Conservation (phyloP, 2,888 invertebrate genomes). For the Cantharis rustica region DNA sequence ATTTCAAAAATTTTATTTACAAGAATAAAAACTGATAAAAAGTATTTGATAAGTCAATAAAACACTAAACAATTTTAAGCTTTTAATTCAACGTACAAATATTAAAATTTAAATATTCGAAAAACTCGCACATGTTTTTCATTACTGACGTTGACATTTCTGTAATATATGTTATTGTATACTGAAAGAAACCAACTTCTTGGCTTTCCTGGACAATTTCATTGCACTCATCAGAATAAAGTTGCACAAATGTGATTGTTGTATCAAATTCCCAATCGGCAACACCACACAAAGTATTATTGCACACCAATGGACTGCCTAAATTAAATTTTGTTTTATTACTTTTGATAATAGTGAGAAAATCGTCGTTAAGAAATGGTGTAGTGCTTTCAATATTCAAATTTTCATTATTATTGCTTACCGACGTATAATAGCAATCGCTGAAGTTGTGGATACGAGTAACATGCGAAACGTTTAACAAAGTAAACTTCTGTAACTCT, state of each 20-base stretch:
- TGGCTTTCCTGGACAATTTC: background rate
- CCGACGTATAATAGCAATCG: conserved; percentile 19
- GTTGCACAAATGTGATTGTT: background rate
- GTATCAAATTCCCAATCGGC: conserved; percentile 9
- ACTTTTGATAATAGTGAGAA: conserved; percentile 13
- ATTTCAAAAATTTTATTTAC: no score
- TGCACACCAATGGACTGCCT: conserved; percentile 26
- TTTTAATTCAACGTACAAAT: background rate
- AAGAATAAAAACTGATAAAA: no score
- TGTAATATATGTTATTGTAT: background rate
- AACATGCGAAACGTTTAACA: background rate
- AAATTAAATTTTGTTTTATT: conserved; percentile 12
- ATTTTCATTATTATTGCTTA: background rate
- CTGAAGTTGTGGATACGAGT: background rate
- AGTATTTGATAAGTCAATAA: background rate
- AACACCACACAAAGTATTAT: conserved; percentile 15
- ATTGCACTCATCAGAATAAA: background rate
- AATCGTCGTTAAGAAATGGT: background rate
- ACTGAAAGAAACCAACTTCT: background rate
- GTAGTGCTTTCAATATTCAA: conserved; percentile 7
- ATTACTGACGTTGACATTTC: no score
- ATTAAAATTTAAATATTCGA: background rate
- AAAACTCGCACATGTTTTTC: background rate
- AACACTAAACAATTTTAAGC: background rate
- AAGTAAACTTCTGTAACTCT: background rate